phyloP scores from a whole-genome alignment of 1,140 invertebrate genomes.

The Scaptomyza montana region DNA sequence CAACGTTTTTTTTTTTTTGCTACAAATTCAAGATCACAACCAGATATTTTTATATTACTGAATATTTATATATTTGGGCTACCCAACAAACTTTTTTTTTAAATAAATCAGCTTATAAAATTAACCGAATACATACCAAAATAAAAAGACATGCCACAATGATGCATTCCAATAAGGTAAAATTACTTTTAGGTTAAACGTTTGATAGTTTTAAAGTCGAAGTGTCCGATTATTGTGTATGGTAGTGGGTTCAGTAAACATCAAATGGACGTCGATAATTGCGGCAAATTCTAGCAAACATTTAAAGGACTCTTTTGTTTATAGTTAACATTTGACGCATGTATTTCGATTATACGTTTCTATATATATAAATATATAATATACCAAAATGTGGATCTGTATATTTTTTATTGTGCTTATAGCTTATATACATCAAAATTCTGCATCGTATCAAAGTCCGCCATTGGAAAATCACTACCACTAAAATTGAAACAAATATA shows the following conservation, averaged over 20 bases:
- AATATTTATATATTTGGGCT: slow-evolving; percentile 8
- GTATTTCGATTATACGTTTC: slow-evolving; percentile 21
- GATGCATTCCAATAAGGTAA: slow-evolving; percentile 59
- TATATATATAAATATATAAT: slow-evolving; percentile 19
- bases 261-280: slow-evolving; percentile 52
- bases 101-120: slow-evolving; percentile 10
- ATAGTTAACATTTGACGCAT: slow-evolving; percentile 12
- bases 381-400: slow-evolving; percentile 38
- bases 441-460: slow-evolving; percentile 76
- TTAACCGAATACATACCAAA: slow-evolving; percentile 68
- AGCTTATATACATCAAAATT: slow-evolving; percentile 73
- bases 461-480: slow-evolving; percentile 70
- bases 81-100: slow-evolving; percentile 15
- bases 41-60: slow-evolving; percentile 22
- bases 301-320: slow-evolving; percentile 48
- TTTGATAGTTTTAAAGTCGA: slow-evolving; percentile 41
- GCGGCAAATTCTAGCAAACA: slow-evolving; percentile 48
- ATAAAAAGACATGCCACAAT: slow-evolving; percentile 67
- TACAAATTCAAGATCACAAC: slow-evolving; percentile 47
- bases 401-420: slow-evolving; percentile 37
- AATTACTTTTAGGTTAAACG: slow-evolving; percentile 42
- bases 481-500: slow-evolving; percentile 58
- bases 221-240: slow-evolving; percentile 39
- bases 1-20: background rate
- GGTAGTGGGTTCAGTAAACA: slow-evolving; percentile 36